Percentiles rank a stretch among this genome's conserved stretches.
phyloP scores from a whole-genome alignment of 2,797 vertebrate species.

The Oceanodroma leucorhoa region DNA sequence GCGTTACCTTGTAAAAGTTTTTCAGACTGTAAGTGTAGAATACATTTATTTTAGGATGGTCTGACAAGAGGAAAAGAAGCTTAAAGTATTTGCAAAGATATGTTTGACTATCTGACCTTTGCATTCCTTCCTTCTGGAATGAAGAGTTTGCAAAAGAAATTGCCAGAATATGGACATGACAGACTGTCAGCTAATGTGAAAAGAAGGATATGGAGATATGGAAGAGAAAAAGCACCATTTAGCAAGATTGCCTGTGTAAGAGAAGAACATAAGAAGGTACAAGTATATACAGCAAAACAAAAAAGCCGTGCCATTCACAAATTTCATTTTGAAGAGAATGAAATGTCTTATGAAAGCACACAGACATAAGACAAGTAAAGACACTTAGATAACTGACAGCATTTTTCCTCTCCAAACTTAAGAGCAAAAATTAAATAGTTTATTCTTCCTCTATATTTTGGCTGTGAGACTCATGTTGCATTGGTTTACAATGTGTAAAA shows the following conservation, averaged over 20 bases:
- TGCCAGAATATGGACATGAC: neutral
- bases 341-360: rapidly evolving
- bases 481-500: neutral
- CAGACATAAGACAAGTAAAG: neutral
- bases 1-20: neutral
- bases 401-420: neutral
- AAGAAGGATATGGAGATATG: neutral
- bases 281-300: neutral
- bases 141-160: neutral
- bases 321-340: neutral
- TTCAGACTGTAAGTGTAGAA: constrained; percentile 7
- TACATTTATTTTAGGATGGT: constrained; percentile 13
- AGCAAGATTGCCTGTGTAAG: neutral
- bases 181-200: neutral
- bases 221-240: neutral
- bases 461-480: neutral
- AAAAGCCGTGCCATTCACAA: neutral
- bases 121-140: constrained; percentile 36
- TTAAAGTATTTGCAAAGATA: constrained; percentile 18
- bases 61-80: constrained; percentile 14
- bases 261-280: neutral
- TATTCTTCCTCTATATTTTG: neutral
- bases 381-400: neutral
- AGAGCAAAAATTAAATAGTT: neutral
- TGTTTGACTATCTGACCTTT: neutral